These are phyloP conservation scores for Myrmecobius fasciatus DNA, from an alignment of 2,113 vertebrate species.

Conservation along the genomic window DNA sequence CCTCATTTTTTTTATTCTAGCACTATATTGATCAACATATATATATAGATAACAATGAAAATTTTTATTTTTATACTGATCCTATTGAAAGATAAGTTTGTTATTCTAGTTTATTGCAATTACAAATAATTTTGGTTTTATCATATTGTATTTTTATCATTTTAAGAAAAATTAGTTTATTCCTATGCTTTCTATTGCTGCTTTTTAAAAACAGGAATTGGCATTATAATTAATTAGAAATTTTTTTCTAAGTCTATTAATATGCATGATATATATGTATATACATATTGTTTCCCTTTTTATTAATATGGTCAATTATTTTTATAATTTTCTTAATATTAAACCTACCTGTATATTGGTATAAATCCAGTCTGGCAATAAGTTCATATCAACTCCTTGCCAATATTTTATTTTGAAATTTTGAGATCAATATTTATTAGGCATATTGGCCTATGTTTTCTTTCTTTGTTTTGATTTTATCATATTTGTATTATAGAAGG, in stretches of 20 bases:
- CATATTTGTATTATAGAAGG: not conserved
- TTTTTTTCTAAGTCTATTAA: not conserved
- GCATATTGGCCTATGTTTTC: not conserved
- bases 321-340: not conserved
- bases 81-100: not conserved
- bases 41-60: not conserved
- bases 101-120: not conserved
- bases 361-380: not conserved
- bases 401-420: not conserved
- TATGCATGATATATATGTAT: too few relatives aligned
- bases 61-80: not conserved
- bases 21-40: not conserved
- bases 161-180: not conserved
- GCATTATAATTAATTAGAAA: not conserved
- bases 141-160: not conserved
- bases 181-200: not conserved
- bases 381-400: not conserved
- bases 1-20: not conserved
- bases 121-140: not conserved
- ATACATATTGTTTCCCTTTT: not conserved
- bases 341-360: not conserved
- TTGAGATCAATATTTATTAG: not conserved
- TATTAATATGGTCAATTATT: not conserved
- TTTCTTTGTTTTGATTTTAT: not conserved
- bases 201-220: not conserved